A percentile compares a stretch with the other conserved stretches of the same genome.
Evolutionary conservation across 2,113 vertebrate genomes (phyloP).

Genomic region (Herpetotheres cachinnans): DNA sequence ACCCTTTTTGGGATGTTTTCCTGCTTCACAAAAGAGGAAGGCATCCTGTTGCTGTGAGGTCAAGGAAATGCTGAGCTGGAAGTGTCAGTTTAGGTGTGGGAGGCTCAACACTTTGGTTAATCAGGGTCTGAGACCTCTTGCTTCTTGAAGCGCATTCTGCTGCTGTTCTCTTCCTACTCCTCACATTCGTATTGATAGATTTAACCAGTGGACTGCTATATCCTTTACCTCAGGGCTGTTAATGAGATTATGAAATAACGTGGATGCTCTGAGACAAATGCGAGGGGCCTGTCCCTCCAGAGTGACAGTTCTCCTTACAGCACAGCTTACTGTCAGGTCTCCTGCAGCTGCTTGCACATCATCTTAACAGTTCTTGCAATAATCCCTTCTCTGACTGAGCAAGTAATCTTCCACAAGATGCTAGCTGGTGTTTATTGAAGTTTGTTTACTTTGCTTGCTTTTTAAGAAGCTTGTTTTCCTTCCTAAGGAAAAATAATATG

Average conservation of each 20-base stretch:
- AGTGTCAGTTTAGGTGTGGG: not conserved
- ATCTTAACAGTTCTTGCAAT: not conserved
- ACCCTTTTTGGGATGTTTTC: not conserved
- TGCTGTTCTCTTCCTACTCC: not conserved
- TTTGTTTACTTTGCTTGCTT: not conserved
- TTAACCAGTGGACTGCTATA: not conserved
- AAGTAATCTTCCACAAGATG: not conserved
- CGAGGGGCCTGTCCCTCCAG: rapidly evolving
- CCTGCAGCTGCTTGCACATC: not conserved
- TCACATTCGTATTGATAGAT: not conserved
- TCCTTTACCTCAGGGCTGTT: not conserved
- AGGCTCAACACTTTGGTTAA: not conserved
- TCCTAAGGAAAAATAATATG: not conserved
- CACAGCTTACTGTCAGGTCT: not conserved
- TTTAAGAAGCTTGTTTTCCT: not conserved
- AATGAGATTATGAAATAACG: not conserved
- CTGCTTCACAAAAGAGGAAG: not conserved
- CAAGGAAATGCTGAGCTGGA: not conserved
- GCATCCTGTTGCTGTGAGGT: not conserved
- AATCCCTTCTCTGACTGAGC: not conserved
- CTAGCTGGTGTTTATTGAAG: not conserved
- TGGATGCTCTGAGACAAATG: not conserved
- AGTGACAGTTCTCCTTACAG: not conserved
- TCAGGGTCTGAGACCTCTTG: not conserved
- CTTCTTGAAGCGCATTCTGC: not conserved